A percentile compares a stretch with the other conserved stretches of the same genome.
These are phyloP conservation scores for Tanypteryx hageni DNA, from an alignment of 2,888 invertebrate species.

Conservation along the genomic window DNA sequence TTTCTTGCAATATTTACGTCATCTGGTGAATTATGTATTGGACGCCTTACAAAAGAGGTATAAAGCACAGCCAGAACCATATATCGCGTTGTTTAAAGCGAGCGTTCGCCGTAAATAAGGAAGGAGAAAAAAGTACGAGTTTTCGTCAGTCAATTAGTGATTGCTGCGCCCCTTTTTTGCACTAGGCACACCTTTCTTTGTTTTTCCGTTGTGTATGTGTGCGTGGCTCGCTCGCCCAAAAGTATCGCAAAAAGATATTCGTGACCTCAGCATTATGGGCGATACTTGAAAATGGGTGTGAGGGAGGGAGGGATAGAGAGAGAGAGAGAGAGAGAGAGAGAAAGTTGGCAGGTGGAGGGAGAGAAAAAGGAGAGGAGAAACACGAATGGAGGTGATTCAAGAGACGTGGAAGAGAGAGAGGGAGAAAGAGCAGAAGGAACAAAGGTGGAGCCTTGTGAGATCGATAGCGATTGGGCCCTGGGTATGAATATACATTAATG, in stretches of 20 bases:
- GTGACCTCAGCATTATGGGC: background rate
- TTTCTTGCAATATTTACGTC: too few relatives aligned
- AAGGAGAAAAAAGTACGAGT: background rate
- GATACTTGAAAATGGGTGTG: too few relatives aligned
- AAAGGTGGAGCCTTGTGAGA: background rate
- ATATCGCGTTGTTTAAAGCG: too few relatives aligned
- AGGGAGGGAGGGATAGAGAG: background rate
- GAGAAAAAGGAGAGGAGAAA: too few relatives aligned
- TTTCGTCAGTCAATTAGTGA: slow-evolving; percentile 10
- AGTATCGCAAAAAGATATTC: background rate
- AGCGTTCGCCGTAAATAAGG: background rate
- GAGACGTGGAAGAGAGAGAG: too few relatives aligned
- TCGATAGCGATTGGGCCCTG: background rate
- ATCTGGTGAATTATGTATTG: background rate
- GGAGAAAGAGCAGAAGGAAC: background rate
- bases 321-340: background rate
- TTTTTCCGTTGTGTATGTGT: background rate
- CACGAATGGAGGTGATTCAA: background rate
- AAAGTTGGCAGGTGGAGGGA: background rate
- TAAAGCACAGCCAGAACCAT: too few relatives aligned
- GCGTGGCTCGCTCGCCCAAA: background rate
- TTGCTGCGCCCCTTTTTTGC: background rate
- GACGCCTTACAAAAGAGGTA: background rate
- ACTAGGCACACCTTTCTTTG: background rate
- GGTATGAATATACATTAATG: background rate